Evolutionary conservation across 1,140 invertebrate genomes (phyloP).

Genomic region (Aphidius ervi): DNA sequence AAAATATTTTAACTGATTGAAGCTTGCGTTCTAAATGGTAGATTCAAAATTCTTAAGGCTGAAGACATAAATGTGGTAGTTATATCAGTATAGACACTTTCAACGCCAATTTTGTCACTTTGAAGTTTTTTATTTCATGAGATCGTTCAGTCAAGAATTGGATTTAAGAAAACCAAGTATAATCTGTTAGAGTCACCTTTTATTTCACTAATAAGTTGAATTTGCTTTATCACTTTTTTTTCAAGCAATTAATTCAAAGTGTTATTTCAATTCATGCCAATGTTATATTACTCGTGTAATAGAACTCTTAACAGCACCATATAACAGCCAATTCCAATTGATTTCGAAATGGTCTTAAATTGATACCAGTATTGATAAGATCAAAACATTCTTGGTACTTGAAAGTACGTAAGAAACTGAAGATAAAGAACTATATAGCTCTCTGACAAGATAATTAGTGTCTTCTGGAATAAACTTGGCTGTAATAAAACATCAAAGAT

Average conservation of each 20-base stretch:
- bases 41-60: conserved; percentile 18
- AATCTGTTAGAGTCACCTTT: too few species aligned
- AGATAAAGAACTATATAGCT: conserved; percentile 29
- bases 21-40: neutral
- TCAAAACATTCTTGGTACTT: conserved; percentile 24
- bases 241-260: conserved; percentile 8
- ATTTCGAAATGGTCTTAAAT: conserved; percentile 6
- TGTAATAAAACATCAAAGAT: conserved; percentile 29
- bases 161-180: too few species aligned
- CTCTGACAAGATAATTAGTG: conserved; percentile 26
- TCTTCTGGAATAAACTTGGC: conserved; percentile 26
- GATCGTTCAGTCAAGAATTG: too few species aligned
- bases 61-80: too few species aligned
- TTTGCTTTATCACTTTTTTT: conserved; percentile 2
- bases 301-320: conserved; percentile 10
- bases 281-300: conserved; percentile 9
- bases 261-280: conserved; percentile 14
- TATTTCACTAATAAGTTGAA: too few species aligned
- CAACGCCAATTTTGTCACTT: too few species aligned
- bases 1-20: neutral
- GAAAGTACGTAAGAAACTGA: conserved; percentile 21
- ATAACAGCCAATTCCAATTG: conserved; percentile 18
- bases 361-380: conserved; percentile 19
- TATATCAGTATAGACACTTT: too few species aligned
- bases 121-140: too few species aligned